Conservation (phyloP, 1,140 invertebrate species). For the Apis laboriosa region DNA sequence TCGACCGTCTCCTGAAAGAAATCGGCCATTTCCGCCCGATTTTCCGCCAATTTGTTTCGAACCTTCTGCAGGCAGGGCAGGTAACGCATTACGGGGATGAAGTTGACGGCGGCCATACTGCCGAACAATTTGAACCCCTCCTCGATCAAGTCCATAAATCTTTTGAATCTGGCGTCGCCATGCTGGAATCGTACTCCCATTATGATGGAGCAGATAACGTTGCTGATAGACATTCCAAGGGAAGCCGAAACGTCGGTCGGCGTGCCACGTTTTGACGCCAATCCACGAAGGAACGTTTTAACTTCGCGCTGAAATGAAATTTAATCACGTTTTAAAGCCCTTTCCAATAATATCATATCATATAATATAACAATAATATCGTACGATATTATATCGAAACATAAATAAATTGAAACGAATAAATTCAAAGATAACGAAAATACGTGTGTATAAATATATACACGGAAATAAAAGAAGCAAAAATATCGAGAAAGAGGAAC, state of each 20-base stretch:
- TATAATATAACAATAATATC: no score
- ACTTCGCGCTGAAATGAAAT: slow-evolving; percentile 86
- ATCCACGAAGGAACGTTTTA: slow-evolving; percentile 85
- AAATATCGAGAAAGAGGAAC: slow-evolving; percentile 55
- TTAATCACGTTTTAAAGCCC: no score
- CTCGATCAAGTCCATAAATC: slow-evolving; percentile 91
- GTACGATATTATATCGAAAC: no score
- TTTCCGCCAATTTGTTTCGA: slow-evolving; percentile 89
- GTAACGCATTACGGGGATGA: slow-evolving; percentile 87
- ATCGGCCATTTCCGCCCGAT: slow-evolving; percentile 90
- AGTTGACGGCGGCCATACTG: slow-evolving; percentile 84
- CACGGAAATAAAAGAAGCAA: background rate
- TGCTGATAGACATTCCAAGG: slow-evolving; percentile 91
- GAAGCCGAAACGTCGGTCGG: slow-evolving; percentile 87
- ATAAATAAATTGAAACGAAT: no score
- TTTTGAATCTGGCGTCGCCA: slow-evolving; percentile 87
- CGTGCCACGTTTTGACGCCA: slow-evolving; percentile 83
- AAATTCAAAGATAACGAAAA: no score
- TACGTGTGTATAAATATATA: no score
- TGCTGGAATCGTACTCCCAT: slow-evolving; percentile 93
- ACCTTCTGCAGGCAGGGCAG: slow-evolving; percentile 87
- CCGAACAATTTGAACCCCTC: slow-evolving; percentile 94
- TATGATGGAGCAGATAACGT: slow-evolving; percentile 94
- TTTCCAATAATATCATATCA: no score
- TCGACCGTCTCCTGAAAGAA: slow-evolving; percentile 93